These are phyloP conservation scores for Thymelicus lineola DNA, from an alignment of 2,888 invertebrate species.

Conservation along the genomic window DNA sequence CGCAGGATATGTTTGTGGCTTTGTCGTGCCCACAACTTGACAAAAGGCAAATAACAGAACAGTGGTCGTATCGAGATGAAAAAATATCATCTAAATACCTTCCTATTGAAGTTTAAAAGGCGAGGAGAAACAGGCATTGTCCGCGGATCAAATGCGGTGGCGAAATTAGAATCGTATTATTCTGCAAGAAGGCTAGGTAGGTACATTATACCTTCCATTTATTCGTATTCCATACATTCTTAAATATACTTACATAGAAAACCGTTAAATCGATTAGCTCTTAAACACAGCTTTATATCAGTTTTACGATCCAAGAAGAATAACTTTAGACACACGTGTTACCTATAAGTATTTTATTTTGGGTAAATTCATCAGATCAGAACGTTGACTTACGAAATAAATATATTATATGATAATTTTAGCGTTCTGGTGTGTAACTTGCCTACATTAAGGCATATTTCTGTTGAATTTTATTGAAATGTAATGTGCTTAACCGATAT, in stretches of 20 bases:
- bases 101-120: conserved; percentile 83
- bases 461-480: too few species aligned
- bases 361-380: too few species aligned
- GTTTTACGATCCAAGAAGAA: background rate
- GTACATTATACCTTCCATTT: conserved; percentile 18
- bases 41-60: conserved; percentile 85
- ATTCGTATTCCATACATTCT: too few species aligned
- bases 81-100: conserved; percentile 82
- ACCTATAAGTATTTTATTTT: background rate
- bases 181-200: conserved; percentile 46
- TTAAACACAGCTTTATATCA: background rate
- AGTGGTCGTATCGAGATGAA: conserved; percentile 64
- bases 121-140: conserved; percentile 79
- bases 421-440: too few species aligned
- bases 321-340: background rate
- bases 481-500: too few species aligned
- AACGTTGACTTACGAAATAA: too few species aligned
- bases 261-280: conserved; percentile 51
- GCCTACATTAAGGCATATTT: too few species aligned
- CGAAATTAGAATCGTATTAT: conserved; percentile 82
- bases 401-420: too few species aligned
- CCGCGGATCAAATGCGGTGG: conserved; percentile 75
- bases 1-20: conserved; percentile 82
- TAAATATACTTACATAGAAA: too few species aligned
- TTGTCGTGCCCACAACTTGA: conserved; percentile 83